Conservation (phyloP, 2,797 vertebrate species). For the Gymnothorax javanicus region DNA sequence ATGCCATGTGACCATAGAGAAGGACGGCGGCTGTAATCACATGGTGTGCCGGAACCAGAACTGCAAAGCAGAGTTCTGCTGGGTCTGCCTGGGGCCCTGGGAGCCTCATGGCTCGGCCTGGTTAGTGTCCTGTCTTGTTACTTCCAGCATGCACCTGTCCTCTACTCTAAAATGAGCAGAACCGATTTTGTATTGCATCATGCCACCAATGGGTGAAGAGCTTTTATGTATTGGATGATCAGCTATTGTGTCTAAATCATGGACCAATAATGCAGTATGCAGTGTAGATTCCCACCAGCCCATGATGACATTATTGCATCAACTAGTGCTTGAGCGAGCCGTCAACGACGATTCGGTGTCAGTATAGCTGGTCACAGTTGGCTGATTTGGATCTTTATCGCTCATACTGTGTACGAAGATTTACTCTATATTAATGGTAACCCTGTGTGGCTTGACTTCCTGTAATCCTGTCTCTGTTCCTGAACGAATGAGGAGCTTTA, state of each 20-base stretch:
- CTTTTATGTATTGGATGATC: too few relatives aligned
- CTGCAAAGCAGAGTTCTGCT: slow-evolving; percentile 99
- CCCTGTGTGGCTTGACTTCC: background rate
- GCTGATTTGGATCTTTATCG: background rate
- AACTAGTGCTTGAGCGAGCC: too few relatives aligned
- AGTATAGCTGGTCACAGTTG: too few relatives aligned
- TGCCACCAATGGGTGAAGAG: too few relatives aligned
- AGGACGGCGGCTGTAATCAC: slow-evolving; percentile 99
- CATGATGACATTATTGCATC: too few relatives aligned
- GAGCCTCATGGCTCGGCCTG: slow-evolving; percentile 98
- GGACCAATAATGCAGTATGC: too few relatives aligned
- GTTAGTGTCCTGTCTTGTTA: slow-evolving; percentile 69
- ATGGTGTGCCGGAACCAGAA: slow-evolving; percentile 99
- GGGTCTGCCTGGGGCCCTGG: slow-evolving; percentile 99
- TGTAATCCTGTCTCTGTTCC: background rate
- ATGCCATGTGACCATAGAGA: slow-evolving; percentile 99
- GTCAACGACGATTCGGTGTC: too few relatives aligned
- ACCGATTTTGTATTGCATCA: background rate
- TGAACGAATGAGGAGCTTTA: background rate
- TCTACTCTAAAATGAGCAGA: background rate
- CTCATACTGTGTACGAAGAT: background rate
- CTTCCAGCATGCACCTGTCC: slow-evolving; percentile 1
- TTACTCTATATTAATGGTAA: background rate
- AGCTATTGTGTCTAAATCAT: too few relatives aligned
- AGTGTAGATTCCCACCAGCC: too few relatives aligned